Percentiles rank a stretch among this genome's conserved stretches.
phyloP scores from a whole-genome alignment of 2,797 vertebrate species.

The Danionella dracula region DNA sequence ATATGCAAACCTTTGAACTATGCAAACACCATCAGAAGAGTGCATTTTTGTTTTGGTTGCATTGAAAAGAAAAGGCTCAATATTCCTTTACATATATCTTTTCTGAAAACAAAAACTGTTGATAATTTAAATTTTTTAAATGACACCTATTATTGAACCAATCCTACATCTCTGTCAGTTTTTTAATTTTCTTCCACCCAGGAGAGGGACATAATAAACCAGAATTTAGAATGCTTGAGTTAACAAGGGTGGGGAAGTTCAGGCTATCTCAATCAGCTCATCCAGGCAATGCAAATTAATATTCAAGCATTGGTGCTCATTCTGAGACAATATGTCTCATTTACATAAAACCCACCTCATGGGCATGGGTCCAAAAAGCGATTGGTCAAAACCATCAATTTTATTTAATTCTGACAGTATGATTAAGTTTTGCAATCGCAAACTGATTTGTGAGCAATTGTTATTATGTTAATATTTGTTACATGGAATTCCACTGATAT shows the following conservation, averaged over 20 bases:
- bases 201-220: conserved; percentile 1
- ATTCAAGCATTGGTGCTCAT: conserved; percentile 40
- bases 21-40: too few relatives aligned
- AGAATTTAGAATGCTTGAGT: conserved; percentile 54
- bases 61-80: not conserved
- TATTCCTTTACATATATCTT: not conserved
- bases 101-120: not conserved
- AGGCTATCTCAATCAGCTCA: conserved; percentile 41
- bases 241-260: conserved; percentile 46
- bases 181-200: too few relatives aligned
- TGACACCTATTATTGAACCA: too few relatives aligned
- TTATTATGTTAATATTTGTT: not conserved
- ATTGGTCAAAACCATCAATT: conserved; percentile 45
- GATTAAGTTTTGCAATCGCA: conserved; percentile 22
- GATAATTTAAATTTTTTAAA: too few relatives aligned
- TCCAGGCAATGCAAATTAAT: conserved; percentile 53
- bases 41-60: not conserved
- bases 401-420: conserved; percentile 26
- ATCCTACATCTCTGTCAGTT: too few relatives aligned
- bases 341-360: conserved; percentile 40
- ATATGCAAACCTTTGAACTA: conserved; percentile 9
- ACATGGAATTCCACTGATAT: not conserved
- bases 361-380: conserved; percentile 28
- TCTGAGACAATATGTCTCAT: conserved; percentile 31
- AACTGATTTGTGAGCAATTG: not conserved